phyloP scores from a whole-genome alignment of 1,140 invertebrate genomes.

The Cherax quadricarinatus region DNA sequence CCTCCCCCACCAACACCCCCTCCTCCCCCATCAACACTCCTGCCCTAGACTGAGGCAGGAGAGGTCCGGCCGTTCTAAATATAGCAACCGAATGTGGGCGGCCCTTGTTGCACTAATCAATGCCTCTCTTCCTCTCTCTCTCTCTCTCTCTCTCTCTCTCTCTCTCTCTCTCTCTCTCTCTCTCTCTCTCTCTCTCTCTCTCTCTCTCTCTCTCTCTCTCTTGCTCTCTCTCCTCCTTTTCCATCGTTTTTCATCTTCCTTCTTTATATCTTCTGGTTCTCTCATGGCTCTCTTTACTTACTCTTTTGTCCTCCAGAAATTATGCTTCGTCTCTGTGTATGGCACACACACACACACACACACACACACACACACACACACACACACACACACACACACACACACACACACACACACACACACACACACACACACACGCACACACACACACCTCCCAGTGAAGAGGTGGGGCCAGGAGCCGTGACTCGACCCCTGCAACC shows the following conservation, averaged over 20 bases:
- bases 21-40: too few relatives aligned
- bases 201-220: conserved; percentile 24
- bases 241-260: too few relatives aligned
- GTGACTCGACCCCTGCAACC: too few relatives aligned
- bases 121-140: too few relatives aligned
- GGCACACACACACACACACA: neutral
- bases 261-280: too few relatives aligned
- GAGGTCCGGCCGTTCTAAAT: too few relatives aligned
- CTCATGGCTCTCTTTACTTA: too few relatives aligned
- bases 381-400: neutral
- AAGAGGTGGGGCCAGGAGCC: neutral
- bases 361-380: neutral
- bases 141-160: conserved; percentile 1
- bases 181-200: neutral
- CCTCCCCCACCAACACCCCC: too few relatives aligned
- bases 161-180: neutral
- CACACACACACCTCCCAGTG: neutral
- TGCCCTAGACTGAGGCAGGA: too few relatives aligned
- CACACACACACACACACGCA: neutral
- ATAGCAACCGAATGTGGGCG: too few relatives aligned
- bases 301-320: neutral
- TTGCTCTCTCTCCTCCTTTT: neutral
- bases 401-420: neutral
- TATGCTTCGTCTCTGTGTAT: neutral
- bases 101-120: too few relatives aligned